Evolutionary conservation across 1,140 invertebrate genomes (phyloP).

Genomic region (Microvelia longipes): DNA sequence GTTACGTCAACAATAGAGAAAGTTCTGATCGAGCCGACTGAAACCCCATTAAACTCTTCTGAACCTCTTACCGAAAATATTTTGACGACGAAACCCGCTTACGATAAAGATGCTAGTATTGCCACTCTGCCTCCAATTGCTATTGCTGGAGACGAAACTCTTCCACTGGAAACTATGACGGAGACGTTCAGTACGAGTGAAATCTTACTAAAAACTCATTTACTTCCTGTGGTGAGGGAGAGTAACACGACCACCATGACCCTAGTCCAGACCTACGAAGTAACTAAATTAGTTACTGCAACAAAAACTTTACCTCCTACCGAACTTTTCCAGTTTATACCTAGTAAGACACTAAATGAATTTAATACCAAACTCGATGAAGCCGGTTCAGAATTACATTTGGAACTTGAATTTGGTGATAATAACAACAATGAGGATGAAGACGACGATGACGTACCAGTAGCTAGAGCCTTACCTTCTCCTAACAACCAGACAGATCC

Average conservation of each 20-base stretch:
- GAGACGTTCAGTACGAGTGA: conserved; percentile 81
- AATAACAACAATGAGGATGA: conserved; percentile 49
- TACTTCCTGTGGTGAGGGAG: conserved; percentile 59
- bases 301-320: conserved; percentile 73
- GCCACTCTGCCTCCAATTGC: conserved; percentile 65
- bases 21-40: conserved; percentile 39
- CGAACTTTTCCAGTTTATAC: conserved; percentile 71
- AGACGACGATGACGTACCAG: conserved; percentile 39
- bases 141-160: conserved; percentile 54
- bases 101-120: conserved; percentile 48
- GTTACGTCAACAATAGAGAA: conserved; percentile 67
- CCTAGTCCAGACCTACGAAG: conserved; percentile 71
- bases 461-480: conserved; percentile 37
- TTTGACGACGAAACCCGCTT: conserved; percentile 52
- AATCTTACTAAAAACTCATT: conserved; percentile 67
- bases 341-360: conserved; percentile 72
- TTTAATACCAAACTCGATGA: conserved; percentile 72
- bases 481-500: background rate
- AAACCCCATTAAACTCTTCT: conserved; percentile 35
- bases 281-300: conserved; percentile 68
- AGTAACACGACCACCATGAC: conserved; percentile 58
- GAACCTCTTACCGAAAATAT: conserved; percentile 75
- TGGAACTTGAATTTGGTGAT: conserved; percentile 69
- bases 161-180: conserved; percentile 69
- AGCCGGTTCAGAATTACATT: conserved; percentile 69